These are phyloP conservation scores for Hydrotaea diabolus DNA, from an alignment of 2,888 invertebrate genomes.

Conservation along the genomic window DNA sequence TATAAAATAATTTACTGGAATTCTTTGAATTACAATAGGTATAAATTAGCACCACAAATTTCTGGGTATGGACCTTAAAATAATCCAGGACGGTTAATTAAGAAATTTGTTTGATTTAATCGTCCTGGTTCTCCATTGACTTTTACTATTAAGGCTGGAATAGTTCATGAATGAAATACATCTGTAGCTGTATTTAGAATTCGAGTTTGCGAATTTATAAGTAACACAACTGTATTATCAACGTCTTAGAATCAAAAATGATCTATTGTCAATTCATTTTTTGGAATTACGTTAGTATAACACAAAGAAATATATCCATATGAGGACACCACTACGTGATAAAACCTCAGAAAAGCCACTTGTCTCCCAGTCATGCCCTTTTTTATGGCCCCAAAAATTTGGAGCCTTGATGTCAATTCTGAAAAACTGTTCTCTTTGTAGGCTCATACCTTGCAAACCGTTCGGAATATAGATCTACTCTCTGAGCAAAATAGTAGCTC, in stretches of 20 bases:
- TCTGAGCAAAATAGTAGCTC: too few relatives aligned
- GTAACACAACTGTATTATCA: slow-evolving; percentile 84
- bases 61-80: slow-evolving; percentile 90
- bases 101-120: too few relatives aligned
- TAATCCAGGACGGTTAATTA: slow-evolving; percentile 85
- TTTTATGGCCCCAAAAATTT: too few relatives aligned
- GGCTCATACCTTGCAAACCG: too few relatives aligned
- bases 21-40: slow-evolving; percentile 86
- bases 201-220: slow-evolving; percentile 84
- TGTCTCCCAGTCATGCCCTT: too few relatives aligned
- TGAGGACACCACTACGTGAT: too few relatives aligned
- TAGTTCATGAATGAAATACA: slow-evolving; percentile 86
- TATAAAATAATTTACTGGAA: slow-evolving; percentile 82
- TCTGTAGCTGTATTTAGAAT: slow-evolving; percentile 84
- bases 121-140: slow-evolving; percentile 85
- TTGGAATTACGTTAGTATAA: too few relatives aligned
- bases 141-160: slow-evolving; percentile 85
- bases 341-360: too few relatives aligned
- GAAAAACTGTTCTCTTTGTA: too few relatives aligned
- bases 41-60: slow-evolving; percentile 91
- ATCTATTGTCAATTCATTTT: slow-evolving; percentile 78
- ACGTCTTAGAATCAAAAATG: slow-evolving; percentile 85
- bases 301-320: too few relatives aligned
- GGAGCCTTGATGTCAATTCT: too few relatives aligned
- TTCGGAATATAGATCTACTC: too few relatives aligned